Evolutionary conservation across 53 echinoderm and acorn worm genomes (phyloP).

Genomic region (Holothuria leucospilota): DNA sequence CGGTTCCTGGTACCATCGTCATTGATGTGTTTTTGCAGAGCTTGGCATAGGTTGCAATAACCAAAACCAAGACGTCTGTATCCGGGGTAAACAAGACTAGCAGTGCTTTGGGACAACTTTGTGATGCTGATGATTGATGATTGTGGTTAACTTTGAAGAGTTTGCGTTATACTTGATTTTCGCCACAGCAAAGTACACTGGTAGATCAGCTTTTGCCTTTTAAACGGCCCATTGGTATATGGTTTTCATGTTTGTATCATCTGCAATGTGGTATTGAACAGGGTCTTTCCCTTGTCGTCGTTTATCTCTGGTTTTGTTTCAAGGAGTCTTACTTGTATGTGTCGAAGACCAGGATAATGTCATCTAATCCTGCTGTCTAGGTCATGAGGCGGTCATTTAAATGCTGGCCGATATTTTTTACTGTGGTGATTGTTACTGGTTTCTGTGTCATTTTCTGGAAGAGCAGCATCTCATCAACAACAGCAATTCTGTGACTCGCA

Average conservation of each 20-base stretch:
- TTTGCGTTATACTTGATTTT: conserved; percentile 54
- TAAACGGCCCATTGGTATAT: conserved; percentile 62
- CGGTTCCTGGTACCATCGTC: conserved; percentile 37
- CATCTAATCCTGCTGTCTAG: conserved; percentile 57
- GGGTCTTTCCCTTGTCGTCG: conserved; percentile 39
- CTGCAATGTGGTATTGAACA: conserved; percentile 49
- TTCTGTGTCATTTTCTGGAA: conserved; percentile 55
- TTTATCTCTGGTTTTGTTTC: conserved; percentile 42
- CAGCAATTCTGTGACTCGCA: conserved; percentile 45
- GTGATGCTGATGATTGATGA: conserved; percentile 52
- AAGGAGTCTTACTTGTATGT: conserved; percentile 63
- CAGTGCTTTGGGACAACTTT: conserved; percentile 50
- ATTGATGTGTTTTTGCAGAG: conserved; percentile 49
- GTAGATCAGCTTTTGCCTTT: conserved; percentile 41
- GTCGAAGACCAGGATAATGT: conserved; percentile 63
- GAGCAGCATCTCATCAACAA: conserved; percentile 70
- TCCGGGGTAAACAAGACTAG: conserved; percentile 49
- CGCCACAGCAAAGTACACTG: conserved; percentile 34
- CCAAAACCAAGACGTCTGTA: conserved; percentile 64
- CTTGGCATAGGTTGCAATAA: conserved; percentile 49
- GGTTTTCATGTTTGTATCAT: conserved; percentile 69
- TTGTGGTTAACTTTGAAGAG: conserved; percentile 40
- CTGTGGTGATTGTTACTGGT: conserved; percentile 52
- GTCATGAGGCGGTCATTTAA: conserved; percentile 58
- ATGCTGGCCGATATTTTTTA: conserved; percentile 45